Evolutionary conservation across 2,888 invertebrate species (phyloP).

Genomic region (Trissolcus brochymenae): DNA sequence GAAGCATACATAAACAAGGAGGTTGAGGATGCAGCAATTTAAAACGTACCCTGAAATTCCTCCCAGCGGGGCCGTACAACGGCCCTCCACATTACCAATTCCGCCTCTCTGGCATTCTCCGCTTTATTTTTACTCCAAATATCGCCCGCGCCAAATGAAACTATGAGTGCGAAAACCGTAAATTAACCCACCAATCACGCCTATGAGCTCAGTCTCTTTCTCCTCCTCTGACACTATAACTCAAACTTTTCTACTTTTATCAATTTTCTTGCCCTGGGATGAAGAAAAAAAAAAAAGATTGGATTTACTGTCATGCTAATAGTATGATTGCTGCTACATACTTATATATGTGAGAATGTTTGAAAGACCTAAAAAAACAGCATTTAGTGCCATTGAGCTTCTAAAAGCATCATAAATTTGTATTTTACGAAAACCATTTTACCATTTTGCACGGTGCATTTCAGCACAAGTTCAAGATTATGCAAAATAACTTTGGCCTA

Average conservation of each 20-base stretch:
- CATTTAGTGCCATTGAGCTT: too few species aligned
- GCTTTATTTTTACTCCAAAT: constrained; percentile 58
- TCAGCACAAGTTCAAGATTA: background rate
- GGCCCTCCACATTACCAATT: constrained; percentile 76
- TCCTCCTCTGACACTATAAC: too few species aligned
- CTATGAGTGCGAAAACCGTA: constrained; percentile 61
- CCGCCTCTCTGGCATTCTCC: constrained; percentile 61
- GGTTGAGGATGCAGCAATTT: constrained; percentile 77
- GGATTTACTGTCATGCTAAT: too few species aligned
- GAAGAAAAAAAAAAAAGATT: too few species aligned
- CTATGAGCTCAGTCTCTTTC: too few species aligned
- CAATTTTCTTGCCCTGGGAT: too few species aligned
- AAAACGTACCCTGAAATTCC: constrained; percentile 77
- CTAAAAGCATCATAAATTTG: background rate
- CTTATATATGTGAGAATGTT: too few species aligned
- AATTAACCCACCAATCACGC: constrained; percentile 52
- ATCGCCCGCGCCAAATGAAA: constrained; percentile 64
- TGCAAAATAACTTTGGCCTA: constrained; percentile 4
- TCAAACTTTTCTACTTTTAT: too few species aligned
- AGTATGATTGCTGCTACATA: too few species aligned
- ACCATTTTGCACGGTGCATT: background rate
- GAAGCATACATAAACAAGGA: constrained; percentile 76
- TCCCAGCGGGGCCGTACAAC: constrained; percentile 76
- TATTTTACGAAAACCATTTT: too few species aligned
- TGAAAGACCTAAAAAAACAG: background rate